Base-by-base conservation (phyloP, 1,140 invertebrate species). In the Bombus pascuorum region DNA sequence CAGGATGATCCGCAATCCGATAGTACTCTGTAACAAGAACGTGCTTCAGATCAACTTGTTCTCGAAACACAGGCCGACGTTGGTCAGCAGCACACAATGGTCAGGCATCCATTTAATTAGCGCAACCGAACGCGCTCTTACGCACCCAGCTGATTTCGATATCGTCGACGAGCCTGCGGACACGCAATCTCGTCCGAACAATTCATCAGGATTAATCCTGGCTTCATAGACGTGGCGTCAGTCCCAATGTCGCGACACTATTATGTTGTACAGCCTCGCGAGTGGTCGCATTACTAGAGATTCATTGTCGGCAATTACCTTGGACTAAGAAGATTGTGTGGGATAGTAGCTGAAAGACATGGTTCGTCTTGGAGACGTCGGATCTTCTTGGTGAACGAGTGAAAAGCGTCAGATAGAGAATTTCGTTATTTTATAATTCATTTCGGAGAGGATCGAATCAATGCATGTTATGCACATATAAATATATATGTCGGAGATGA, bases 191-290 rank as follows among this genome's bases (percentile, higher is more conserved):
- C 78, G 84, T 68, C 32, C 77, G 65, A 68, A 83, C 86, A 78
- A 88, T 90, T 88, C 86, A 86, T 88, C 76, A 89, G 88, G 74
- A 90, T 90, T 90, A 90, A 90, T 90, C 83, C 83, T 71, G 68
- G 62, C 83, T 81, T 86, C 84, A 83, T 85, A 74, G 65, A 42
- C 44, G 25, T 53, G 62, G 78, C 75, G 66, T 75, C 79, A 68
- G 39, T 39, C 4, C 39, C 32, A 71, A 53, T 22, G 73, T 47
- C 66, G 59, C 70, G 28, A 34, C 53, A 53, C 85, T 81, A 82
- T 90, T 86, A 79, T 75, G 68, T 71, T 2, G 71, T 47, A 22
- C 71, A 47, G 53, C 68, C 68, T 76, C 73, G 83, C 47, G 37
- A 37, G 4, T 34, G 32, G 42, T 72, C 22, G 10, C 6, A 1